Evolutionary conservation across 2,797 vertebrate genomes (phyloP).

Genomic region (Gallinago stenura): DNA sequence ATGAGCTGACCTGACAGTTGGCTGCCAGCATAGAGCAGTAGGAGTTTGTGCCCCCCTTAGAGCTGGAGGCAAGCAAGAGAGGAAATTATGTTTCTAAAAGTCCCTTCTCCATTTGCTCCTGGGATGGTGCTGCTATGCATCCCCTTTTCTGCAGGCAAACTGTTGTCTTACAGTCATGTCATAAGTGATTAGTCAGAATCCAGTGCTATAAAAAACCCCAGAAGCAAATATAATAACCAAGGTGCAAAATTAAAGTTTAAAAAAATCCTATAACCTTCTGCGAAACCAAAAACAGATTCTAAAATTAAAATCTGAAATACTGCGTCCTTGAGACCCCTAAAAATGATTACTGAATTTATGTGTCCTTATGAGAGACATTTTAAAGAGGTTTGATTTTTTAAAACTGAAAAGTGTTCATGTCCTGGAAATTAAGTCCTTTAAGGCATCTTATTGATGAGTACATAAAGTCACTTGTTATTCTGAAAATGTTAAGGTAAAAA

Average conservation of each 20-base stretch:
- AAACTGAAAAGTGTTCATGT: neutral
- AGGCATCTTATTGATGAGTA: neutral
- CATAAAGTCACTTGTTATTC: neutral
- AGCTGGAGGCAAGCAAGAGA: neutral
- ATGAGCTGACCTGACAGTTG: conserved; percentile 59
- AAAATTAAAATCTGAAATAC: neutral
- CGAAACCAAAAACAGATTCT: neutral
- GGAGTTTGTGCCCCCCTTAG: neutral
- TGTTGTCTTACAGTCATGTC: conserved; percentile 54
- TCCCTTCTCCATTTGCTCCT: neutral
- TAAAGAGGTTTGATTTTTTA: neutral
- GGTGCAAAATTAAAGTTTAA: conserved; percentile 14
- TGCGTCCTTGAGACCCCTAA: neutral
- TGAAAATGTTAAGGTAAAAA: neutral
- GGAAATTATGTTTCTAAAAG: conserved; percentile 36
- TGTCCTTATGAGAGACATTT: neutral
- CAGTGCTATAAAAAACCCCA: neutral
- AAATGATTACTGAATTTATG: neutral
- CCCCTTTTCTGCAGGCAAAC: conserved; percentile 46
- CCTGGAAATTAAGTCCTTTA: neutral
- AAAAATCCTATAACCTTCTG: neutral
- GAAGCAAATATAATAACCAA: conserved; percentile 29
- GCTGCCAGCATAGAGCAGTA: neutral
- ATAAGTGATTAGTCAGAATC: conserved; percentile 52
- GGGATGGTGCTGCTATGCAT: conserved; percentile 12